These are phyloP conservation scores for Colius striatus DNA, from an alignment of 2,113 vertebrate species.

Conservation along the genomic window DNA sequence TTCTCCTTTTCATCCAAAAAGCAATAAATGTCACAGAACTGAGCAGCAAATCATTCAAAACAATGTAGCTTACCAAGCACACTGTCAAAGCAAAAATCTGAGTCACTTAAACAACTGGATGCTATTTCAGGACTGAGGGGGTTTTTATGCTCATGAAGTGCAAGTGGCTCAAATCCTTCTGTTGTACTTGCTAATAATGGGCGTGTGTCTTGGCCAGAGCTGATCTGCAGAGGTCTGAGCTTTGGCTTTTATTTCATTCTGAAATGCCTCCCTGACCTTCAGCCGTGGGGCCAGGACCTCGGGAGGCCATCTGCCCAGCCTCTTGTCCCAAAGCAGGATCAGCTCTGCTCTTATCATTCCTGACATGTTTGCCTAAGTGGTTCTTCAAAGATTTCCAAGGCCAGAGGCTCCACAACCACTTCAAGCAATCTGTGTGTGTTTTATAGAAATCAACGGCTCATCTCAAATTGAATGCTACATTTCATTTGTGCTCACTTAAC, in stretches of 20 bases:
- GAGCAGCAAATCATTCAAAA: constrained; percentile 64
- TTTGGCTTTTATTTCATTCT: background rate
- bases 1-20: constrained; percentile 65
- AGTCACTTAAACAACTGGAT: constrained; percentile 59
- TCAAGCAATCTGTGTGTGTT: constrained; percentile 36
- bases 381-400: constrained; percentile 38
- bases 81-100: constrained; percentile 57
- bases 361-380: constrained; percentile 49
- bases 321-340: background rate
- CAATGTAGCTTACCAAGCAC: constrained; percentile 60
- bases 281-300: background rate
- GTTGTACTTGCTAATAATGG: constrained; percentile 47
- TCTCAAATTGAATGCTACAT: constrained; percentile 58
- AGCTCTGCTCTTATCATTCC: constrained; percentile 34
- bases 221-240: background rate
- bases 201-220: constrained; percentile 24
- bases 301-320: constrained; percentile 42
- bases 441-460: constrained; percentile 34
- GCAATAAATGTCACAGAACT: constrained; percentile 65
- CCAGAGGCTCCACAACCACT: constrained; percentile 37
- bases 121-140: constrained; percentile 43
- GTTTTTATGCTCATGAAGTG: constrained; percentile 15
- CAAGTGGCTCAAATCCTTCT: constrained; percentile 48
- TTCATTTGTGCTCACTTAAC: constrained; percentile 32
- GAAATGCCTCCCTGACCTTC: constrained; percentile 21